Conservation (phyloP, 2,113 vertebrate genomes). For the Cygnus buccinator region DNA sequence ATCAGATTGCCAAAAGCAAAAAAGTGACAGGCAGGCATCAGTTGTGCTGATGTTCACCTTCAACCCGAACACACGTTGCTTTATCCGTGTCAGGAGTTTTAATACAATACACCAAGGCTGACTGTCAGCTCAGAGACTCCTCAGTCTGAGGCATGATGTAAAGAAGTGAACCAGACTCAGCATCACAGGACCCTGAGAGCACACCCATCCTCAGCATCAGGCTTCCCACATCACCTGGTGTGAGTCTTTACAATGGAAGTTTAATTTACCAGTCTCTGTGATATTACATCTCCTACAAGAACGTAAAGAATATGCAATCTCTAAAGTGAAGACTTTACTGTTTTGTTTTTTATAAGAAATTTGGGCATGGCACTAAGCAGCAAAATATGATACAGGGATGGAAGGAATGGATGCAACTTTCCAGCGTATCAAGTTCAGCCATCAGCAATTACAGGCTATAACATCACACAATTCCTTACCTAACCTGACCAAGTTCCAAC, state of each 20-base stretch:
- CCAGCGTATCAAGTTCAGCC: background rate
- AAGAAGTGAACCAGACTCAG: background rate
- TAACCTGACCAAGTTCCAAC: background rate
- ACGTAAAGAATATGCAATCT: background rate
- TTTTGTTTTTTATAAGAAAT: background rate
- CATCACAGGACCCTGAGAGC: rapidly evolving
- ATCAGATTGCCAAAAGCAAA: background rate
- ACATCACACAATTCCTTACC: background rate
- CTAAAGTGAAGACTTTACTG: background rate
- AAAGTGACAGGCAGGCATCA: background rate
- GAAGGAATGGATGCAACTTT: background rate
- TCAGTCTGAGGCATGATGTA: background rate
- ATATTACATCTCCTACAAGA: background rate
- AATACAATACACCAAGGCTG: background rate
- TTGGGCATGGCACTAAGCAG: background rate
- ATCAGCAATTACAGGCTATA: background rate
- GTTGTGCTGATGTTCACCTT: background rate
- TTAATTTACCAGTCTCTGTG: background rate
- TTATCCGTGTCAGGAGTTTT: background rate
- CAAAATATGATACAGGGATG: background rate
- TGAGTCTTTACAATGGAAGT: background rate
- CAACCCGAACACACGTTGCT: background rate
- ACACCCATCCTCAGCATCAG: background rate
- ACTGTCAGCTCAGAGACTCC: background rate
- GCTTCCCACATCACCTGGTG: background rate